Percentiles rank a stretch among this genome's conserved stretches.
Evolutionary conservation across 2,797 vertebrate genomes (phyloP).

Genomic region (Poecile montanus): DNA sequence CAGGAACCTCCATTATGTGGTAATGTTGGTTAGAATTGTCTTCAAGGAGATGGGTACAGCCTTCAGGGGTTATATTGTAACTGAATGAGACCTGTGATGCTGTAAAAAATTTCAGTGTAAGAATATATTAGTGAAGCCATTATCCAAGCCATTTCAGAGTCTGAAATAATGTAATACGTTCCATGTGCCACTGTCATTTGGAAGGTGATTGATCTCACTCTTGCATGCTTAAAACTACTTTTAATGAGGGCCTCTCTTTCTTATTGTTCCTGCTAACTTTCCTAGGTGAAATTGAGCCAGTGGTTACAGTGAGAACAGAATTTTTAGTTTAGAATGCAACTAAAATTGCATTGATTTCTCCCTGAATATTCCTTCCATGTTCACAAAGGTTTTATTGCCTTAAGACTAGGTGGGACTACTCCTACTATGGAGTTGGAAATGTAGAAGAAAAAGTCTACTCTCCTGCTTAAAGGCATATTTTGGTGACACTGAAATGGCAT

Average conservation of each 20-base stretch:
- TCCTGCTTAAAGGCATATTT: background rate
- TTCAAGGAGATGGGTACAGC: conserved; percentile 1
- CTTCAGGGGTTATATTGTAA: conserved; percentile 20
- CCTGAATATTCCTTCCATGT: background rate
- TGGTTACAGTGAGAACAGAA: background rate
- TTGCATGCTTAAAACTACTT: background rate
- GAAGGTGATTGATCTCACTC: background rate
- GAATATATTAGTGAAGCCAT: conserved; percentile 27
- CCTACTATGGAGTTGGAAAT: background rate
- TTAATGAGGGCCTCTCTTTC: background rate
- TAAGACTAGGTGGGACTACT: background rate
- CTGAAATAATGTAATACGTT: conserved; percentile 24
- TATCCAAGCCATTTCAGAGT: background rate
- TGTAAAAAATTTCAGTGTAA: background rate
- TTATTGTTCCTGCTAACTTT: background rate
- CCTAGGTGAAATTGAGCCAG: background rate
- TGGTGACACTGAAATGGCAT: background rate
- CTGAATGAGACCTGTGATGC: conserved; percentile 3
- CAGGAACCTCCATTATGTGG: conserved; percentile 14
- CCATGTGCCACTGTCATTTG: background rate
- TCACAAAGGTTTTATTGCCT: background rate
- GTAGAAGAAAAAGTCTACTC: background rate
- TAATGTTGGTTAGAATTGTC: conserved; percentile 18
- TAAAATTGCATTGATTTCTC: background rate
- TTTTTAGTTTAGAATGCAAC: background rate